Evolutionary conservation across 2,888 invertebrate genomes (phyloP).

Genomic region (Coelinius sp.): DNA sequence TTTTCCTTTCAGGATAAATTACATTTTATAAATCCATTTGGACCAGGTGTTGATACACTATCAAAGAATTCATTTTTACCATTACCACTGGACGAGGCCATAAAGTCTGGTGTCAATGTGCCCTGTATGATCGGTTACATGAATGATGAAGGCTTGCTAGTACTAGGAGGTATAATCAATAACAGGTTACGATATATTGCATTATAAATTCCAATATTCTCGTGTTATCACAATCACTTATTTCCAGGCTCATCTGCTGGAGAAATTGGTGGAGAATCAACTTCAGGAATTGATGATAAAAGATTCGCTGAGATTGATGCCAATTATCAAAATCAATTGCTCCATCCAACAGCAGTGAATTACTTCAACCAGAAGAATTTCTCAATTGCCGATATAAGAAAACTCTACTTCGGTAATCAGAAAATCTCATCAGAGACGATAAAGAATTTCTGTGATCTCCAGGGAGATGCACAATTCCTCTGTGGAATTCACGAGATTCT

Average conservation of each 20-base stretch:
- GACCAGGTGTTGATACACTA: slow-evolving; percentile 24
- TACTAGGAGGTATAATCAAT: slow-evolving; percentile 19
- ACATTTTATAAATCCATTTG: neutral
- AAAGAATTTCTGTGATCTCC: neutral
- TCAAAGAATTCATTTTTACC: slow-evolving; percentile 25
- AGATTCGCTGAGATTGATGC: slow-evolving; percentile 1
- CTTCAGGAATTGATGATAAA: neutral
- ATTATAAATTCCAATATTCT: neutral
- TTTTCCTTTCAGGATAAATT: slow-evolving; percentile 19
- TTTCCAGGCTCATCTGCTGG: neutral
- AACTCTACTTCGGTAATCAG: slow-evolving; percentile 16
- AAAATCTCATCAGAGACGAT: slow-evolving; percentile 5
- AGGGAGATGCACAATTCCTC: slow-evolving; percentile 4
- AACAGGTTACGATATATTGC: neutral
- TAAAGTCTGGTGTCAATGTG: slow-evolving; percentile 25
- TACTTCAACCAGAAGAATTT: slow-evolving; percentile 6
- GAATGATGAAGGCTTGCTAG: slow-evolving; percentile 27
- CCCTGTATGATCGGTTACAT: slow-evolving; percentile 28
- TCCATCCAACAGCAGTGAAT: slow-evolving; percentile 6
- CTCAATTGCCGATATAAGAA: neutral
- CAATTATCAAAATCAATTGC: neutral
- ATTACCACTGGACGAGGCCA: slow-evolving; percentile 23
- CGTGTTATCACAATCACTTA: neutral
- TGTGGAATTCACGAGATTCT: slow-evolving; percentile 26
- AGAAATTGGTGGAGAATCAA: no score